Conservation (phyloP, 2,888 invertebrate genomes). For the Apamea sordens region DNA sequence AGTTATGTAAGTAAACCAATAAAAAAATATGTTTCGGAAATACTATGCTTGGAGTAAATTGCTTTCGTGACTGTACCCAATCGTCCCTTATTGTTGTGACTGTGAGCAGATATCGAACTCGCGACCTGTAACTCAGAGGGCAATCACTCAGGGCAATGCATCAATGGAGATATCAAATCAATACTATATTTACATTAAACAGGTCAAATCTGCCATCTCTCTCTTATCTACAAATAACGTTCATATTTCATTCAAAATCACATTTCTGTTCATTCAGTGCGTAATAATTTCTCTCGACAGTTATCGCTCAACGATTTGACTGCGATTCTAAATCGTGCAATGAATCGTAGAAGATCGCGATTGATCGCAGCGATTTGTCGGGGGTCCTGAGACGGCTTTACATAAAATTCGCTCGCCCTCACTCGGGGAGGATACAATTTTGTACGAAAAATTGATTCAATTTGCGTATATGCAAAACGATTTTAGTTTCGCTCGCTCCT, state of each 20-base stretch:
- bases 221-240: slow-evolving; percentile 20
- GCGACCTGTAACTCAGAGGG: background rate
- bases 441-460: slow-evolving; percentile 85
- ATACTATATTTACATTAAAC: slow-evolving; percentile 20
- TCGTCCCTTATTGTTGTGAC: background rate
- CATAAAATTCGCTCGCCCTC: slow-evolving; percentile 58
- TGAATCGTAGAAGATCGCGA: slow-evolving; percentile 67
- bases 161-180: slow-evolving; percentile 14
- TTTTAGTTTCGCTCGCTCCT: slow-evolving; percentile 71
- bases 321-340: slow-evolving; percentile 66
- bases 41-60: background rate
- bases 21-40: background rate
- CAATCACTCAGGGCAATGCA: slow-evolving; percentile 2
- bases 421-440: slow-evolving; percentile 77
- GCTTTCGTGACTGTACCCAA: background rate
- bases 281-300: slow-evolving; percentile 56
- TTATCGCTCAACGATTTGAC: slow-evolving; percentile 64
- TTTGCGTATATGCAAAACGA: slow-evolving; percentile 82
- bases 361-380: slow-evolving; percentile 74
- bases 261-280: slow-evolving; percentile 52
- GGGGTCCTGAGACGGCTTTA: slow-evolving; percentile 68
- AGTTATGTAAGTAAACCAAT: background rate
- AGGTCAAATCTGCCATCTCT: slow-evolving; percentile 7
- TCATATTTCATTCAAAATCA: slow-evolving; percentile 52
- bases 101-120: background rate